phyloP scores from a whole-genome alignment of 2,113 vertebrate genomes.

The Collichthys lucidus region DNA sequence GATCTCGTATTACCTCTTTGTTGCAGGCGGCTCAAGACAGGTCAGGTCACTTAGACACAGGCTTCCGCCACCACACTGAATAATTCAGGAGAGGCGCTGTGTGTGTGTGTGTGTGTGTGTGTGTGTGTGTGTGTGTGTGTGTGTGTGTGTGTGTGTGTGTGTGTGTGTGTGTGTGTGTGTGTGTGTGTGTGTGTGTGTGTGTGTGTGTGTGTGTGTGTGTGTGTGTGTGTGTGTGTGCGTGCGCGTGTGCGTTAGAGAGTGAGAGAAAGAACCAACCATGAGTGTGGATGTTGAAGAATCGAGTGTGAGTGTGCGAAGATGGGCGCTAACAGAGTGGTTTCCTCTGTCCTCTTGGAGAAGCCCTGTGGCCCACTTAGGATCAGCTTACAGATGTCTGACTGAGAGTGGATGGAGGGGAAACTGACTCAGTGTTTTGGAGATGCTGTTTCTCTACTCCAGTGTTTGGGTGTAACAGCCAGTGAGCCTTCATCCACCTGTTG shows the following conservation, averaged over 20 bases:
- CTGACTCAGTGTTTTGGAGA: constrained; percentile 25
- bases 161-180: constrained; percentile 8
- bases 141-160: not conserved
- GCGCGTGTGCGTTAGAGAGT: not conserved
- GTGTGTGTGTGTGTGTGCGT: not conserved
- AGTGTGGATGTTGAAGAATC: constrained; percentile 9
- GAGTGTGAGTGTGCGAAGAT: constrained; percentile 33
- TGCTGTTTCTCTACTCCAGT: constrained; percentile 18
- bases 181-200: constrained; percentile 18
- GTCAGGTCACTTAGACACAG: constrained; percentile 56
- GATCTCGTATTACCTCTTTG: constrained; percentile 60
- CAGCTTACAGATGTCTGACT: constrained; percentile 48
- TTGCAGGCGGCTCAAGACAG: constrained; percentile 41
- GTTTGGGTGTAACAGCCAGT: constrained; percentile 22
- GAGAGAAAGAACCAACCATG: not conserved
- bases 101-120: not conserved
- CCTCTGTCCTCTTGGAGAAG: constrained; percentile 47
- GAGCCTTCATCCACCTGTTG: constrained; percentile 25
- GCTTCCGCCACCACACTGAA: constrained; percentile 64
- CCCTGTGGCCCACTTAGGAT: constrained; percentile 52
- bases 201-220: constrained; percentile 17
- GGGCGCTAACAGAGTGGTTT: constrained; percentile 51
- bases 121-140: constrained; percentile 3
- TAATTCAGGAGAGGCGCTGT: constrained; percentile 66
- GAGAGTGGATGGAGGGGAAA: constrained; percentile 18